phyloP scores from a whole-genome alignment of 2,797 vertebrate species.

The Xenops minutus region DNA sequence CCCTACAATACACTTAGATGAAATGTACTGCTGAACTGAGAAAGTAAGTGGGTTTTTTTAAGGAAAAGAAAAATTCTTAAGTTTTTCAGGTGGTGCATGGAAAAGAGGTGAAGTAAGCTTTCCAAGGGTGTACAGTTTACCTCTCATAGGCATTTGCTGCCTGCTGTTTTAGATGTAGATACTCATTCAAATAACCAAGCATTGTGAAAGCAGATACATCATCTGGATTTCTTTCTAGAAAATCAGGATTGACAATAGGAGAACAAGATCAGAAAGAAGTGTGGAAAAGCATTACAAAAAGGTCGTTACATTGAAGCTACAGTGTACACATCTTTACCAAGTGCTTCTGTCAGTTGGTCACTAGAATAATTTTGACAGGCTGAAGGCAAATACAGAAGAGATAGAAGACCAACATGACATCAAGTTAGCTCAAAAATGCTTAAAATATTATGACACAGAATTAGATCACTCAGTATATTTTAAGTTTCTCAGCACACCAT shows the following conservation, averaged over 20 bases:
- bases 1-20: background rate
- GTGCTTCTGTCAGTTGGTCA: background rate
- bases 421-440: background rate
- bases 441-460: background rate
- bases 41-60: background rate
- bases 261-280: background rate
- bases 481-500: background rate
- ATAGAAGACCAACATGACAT: background rate
- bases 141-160: constrained; percentile 87
- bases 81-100: background rate
- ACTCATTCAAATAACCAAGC: constrained; percentile 93
- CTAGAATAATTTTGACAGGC: background rate
- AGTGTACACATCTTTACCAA: background rate
- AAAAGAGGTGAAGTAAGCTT: background rate
- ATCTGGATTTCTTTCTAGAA: constrained; percentile 89
- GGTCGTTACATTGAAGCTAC: background rate
- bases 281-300: background rate
- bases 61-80: background rate
- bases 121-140: constrained; percentile 63
- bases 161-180: constrained; percentile 87
- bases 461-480: background rate
- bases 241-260: constrained; percentile 24
- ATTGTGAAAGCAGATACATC: constrained; percentile 89
- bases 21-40: background rate
- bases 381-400: background rate